phyloP scores from a whole-genome alignment of 2,888 invertebrate genomes.

The Spisula solida region DNA sequence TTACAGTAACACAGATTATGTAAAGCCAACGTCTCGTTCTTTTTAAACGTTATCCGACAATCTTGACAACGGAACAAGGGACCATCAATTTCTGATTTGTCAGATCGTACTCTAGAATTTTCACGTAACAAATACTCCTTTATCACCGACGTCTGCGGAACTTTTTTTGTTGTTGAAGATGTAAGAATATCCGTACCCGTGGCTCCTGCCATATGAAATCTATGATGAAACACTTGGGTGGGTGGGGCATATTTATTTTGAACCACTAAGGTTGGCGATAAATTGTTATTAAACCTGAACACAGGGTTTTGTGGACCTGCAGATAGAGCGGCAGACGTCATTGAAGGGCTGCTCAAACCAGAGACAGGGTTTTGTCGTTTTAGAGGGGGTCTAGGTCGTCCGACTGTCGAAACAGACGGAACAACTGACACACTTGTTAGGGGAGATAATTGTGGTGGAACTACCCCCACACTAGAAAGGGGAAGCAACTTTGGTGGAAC shows the following conservation, averaged over 20 bases:
- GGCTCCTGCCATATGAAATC: slow-evolving; percentile 52
- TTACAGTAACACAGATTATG: slow-evolving; percentile 93
- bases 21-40: slow-evolving; percentile 93
- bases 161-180: slow-evolving; percentile 86
- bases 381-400: slow-evolving; percentile 18
- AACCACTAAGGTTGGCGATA: background rate
- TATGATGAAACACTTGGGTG: slow-evolving; percentile 34
- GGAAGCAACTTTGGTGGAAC: slow-evolving; percentile 68
- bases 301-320: slow-evolving; percentile 39
- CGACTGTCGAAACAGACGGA: background rate
- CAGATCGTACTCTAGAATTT: background rate
- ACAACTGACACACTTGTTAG: background rate
- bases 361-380: slow-evolving; percentile 58
- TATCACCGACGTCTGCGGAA: slow-evolving; percentile 85
- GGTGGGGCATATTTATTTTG: slow-evolving; percentile 22
- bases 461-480: background rate
- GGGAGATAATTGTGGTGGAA: slow-evolving; percentile 64
- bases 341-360: slow-evolving; percentile 37
- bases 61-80: slow-evolving; percentile 89
- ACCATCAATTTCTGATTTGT: background rate
- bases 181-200: slow-evolving; percentile 42
- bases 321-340: slow-evolving; percentile 1
- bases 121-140: slow-evolving; percentile 93
- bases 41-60: slow-evolving; percentile 93
- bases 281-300: slow-evolving; percentile 47